phyloP scores from a whole-genome alignment of 2,797 vertebrate genomes.

The Tinamus major region DNA sequence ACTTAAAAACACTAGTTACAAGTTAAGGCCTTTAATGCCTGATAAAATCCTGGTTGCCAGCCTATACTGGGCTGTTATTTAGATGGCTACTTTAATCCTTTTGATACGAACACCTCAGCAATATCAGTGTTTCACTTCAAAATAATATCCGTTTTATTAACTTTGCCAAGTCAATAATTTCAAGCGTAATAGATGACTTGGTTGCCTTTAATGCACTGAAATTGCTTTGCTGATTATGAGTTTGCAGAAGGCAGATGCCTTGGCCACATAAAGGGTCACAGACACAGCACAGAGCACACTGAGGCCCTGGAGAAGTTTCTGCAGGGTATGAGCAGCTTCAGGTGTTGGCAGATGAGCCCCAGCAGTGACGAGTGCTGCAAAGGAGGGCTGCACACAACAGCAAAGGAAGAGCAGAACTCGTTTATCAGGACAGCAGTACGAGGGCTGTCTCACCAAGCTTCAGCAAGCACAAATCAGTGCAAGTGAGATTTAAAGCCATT shows the following conservation, averaged over 20 bases:
- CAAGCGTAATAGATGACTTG: not conserved
- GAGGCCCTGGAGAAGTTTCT: not conserved
- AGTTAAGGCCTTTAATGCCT: not conserved
- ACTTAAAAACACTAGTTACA: not conserved
- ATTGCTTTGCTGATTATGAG: not conserved
- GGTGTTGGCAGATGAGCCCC: not conserved
- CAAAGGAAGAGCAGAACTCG: not conserved
- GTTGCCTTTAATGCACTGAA: not conserved
- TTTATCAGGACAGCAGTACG: not conserved
- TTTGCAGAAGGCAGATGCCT: not conserved
- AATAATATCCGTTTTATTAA: not conserved
- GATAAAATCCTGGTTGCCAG: not conserved
- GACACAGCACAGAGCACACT: not conserved
- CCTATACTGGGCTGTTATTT: not conserved
- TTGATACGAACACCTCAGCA: not conserved
- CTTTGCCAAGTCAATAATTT: conserved; percentile 8
- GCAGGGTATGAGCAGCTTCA: not conserved
- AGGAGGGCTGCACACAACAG: not conserved
- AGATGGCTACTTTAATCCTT: not conserved
- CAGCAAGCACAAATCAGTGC: not conserved
- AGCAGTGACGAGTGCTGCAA: not conserved
- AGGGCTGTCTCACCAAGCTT: not conserved
- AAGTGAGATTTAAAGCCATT: not conserved
- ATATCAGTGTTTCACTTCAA: not conserved
- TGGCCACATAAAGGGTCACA: not conserved